Evolutionary conservation across 2,888 invertebrate species (phyloP).

Genomic region (Galerucella nymphaeae): DNA sequence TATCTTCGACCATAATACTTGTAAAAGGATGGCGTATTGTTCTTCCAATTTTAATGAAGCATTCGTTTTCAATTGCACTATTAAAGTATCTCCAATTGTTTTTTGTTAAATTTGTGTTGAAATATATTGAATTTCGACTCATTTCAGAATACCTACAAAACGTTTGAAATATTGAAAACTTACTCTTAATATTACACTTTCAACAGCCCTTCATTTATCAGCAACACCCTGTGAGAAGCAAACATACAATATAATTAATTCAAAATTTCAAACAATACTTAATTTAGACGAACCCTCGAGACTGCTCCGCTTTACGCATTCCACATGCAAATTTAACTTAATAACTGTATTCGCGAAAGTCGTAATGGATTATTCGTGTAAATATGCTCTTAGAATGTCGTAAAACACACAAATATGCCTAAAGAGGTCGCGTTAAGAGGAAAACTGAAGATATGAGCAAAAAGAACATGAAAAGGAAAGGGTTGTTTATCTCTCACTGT

Average conservation of each 20-base stretch:
- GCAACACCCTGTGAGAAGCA: not conserved
- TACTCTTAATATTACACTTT: too few relatives aligned
- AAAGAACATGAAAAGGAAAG: conserved; percentile 14
- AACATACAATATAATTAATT: conserved; percentile 24
- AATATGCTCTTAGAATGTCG: conserved; percentile 35
- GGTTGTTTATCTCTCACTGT: conserved; percentile 17
- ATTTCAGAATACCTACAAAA: too few relatives aligned
- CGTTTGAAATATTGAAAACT: too few relatives aligned
- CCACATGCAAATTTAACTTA: conserved; percentile 40
- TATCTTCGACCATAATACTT: too few relatives aligned
- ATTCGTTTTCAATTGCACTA: too few relatives aligned
- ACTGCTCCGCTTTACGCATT: conserved; percentile 28
- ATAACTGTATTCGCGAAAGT: conserved; percentile 36
- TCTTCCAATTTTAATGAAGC: too few relatives aligned
- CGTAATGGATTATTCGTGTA: conserved; percentile 42
- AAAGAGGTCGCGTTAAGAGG: conserved; percentile 20
- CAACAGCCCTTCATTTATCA: too few relatives aligned
- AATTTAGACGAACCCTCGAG: conserved; percentile 30
- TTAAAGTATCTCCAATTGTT: too few relatives aligned
- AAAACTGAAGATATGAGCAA: conserved; percentile 7
- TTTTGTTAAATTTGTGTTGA: too few relatives aligned
- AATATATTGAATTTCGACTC: too few relatives aligned
- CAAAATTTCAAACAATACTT: conserved; percentile 30
- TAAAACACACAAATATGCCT: conserved; percentile 34
- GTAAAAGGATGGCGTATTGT: too few relatives aligned